Conservation (phyloP, 2,113 vertebrate genomes). For the Grallaria varia region DNA sequence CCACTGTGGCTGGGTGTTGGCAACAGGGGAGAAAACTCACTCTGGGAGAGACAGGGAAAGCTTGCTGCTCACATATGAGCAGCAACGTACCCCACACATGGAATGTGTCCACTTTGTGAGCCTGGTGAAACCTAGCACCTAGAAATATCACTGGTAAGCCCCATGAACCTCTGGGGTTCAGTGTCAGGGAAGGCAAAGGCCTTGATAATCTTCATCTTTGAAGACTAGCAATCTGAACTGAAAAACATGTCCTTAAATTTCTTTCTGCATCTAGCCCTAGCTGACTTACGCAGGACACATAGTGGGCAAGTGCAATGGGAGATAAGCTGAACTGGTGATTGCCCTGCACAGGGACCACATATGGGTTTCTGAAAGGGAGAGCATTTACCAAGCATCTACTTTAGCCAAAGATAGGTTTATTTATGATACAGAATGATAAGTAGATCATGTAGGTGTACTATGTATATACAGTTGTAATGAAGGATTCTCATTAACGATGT, state of each 20-base stretch:
- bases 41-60: fast-evolving
- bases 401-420: not conserved
- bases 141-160: not conserved
- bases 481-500: not conserved
- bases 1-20: not conserved
- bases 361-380: not conserved
- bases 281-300: not conserved
- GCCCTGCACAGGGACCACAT: not conserved
- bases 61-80: fast-evolving
- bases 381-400: not conserved
- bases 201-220: not conserved
- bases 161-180: not conserved
- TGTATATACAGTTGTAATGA: not conserved
- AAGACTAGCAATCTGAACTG: not conserved
- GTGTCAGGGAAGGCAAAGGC: not conserved
- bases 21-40: not conserved
- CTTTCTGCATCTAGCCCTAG: not conserved
- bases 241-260: not conserved
- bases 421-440: not conserved
- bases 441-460: fast-evolving
- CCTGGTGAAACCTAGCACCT: not conserved
- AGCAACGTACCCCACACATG: fast-evolving
- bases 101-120: fast-evolving
- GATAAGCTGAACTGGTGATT: too few species aligned
- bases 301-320: not conserved